Evolutionary conservation across 2,113 vertebrate species (phyloP), one percentile per base, ranked within the genome.

Genomic region (Trichechus manatus): DNA sequence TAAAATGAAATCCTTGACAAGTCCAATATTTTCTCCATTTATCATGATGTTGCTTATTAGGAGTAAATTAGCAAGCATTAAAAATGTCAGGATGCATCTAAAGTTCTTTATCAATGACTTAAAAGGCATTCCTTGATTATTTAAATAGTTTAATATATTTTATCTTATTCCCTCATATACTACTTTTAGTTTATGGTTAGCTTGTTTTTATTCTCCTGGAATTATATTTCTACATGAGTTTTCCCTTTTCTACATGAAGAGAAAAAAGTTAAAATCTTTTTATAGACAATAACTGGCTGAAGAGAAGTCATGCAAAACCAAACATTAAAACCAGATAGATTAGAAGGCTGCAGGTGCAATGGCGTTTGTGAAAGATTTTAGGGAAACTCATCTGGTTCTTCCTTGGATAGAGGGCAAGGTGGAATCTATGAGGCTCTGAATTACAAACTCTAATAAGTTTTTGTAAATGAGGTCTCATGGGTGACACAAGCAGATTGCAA

Each of bases 41-140:
- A 61, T 61, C 22, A 61, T 61, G 59, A 61, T 61, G 59, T 23
- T 61, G 59, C 20, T 61, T 56, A 56, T 56, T 56, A 56, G 53
- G 64, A 93, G 68, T 86, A 91, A 88, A 93, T 92, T 78, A 87
- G 56, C 20, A 94, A 22, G 15, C 27, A 92, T 81, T 90, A 84
- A 90, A 90, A 92, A 92, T 83, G 20, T 96, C 84, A 89, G 47
- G 86, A 33, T 56, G 31, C 36, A 72, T 80, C 31, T 84, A 77
- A 95, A 87, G 27, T 91, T 84, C 74, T 87, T 96, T 94, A 78
- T 66, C 74, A 90, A 39, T 36, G 70, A 75, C 66, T 64, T 87
- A 68, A 89, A 86, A 94, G 79, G 44, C 39, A 90, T 79, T 87
- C 29, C 63, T 91, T n/a, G 42, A 61, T 92, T 66, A 85, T 86